Conservation (phyloP, 2,113 vertebrate genomes). For the Microtus montanus region DNA sequence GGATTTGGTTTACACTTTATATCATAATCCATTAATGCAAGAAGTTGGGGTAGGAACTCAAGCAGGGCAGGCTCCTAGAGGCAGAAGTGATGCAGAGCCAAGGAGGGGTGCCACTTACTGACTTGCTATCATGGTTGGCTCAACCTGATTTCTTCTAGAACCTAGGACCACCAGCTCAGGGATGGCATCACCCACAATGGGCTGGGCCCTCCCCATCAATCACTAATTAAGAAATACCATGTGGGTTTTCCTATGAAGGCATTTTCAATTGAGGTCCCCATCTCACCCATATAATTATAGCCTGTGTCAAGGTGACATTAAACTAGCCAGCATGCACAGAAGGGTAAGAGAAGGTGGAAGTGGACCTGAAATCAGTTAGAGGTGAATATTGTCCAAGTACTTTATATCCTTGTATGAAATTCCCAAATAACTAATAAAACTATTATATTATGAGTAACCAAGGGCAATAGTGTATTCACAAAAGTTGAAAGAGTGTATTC, state of each 20-base stretch:
- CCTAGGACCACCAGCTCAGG: background rate
- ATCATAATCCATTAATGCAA: background rate
- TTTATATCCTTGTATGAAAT: background rate
- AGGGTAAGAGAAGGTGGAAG: background rate
- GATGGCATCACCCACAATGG: too few species aligned
- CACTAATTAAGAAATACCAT: background rate
- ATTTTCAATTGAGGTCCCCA: background rate
- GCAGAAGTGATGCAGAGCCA: background rate
- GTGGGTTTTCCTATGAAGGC: background rate
- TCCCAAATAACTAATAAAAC: background rate
- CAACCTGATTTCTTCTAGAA: background rate
- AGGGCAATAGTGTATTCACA: background rate
- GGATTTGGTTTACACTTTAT: background rate
- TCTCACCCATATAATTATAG: background rate
- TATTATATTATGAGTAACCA: background rate
- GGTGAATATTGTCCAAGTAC: background rate
- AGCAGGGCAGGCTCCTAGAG: background rate
- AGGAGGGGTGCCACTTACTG: too few species aligned
- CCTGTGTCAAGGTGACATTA: background rate
- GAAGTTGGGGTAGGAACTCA: background rate
- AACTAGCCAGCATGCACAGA: background rate
- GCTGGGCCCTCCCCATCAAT: background rate
- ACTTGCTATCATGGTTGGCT: background rate
- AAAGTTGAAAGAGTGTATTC: background rate
- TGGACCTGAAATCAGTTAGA: background rate